Evolutionary conservation across 2,113 vertebrate species (phyloP).

Genomic region (Tenebrosternarchus preto): DNA sequence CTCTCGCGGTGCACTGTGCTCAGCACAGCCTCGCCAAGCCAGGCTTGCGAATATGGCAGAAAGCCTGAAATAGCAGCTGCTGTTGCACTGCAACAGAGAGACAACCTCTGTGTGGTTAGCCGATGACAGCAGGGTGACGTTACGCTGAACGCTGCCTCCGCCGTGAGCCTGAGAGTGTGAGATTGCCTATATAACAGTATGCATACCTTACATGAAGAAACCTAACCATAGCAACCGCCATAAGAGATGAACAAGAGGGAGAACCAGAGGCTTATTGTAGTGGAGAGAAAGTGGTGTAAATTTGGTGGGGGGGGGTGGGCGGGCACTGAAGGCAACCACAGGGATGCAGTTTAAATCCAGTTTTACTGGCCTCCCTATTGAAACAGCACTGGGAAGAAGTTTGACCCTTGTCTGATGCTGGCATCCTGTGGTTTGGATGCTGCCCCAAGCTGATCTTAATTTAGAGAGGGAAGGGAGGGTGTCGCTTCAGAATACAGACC

Average conservation of each 20-base stretch:
- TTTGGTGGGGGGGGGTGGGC: conserved; percentile 9
- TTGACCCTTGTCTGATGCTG: conserved; percentile 4
- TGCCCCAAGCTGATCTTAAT: conserved; percentile 43
- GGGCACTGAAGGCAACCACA: background rate
- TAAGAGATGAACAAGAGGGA: background rate
- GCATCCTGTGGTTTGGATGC: conserved; percentile 29
- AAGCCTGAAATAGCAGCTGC: background rate
- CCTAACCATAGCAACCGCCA: background rate
- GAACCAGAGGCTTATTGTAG: background rate
- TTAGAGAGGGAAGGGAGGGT: background rate
- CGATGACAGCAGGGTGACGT: too few relatives aligned
- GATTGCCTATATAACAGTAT: background rate
- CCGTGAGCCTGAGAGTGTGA: background rate
- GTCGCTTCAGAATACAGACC: conserved; percentile 24
- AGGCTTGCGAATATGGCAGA: too few relatives aligned
- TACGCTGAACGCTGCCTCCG: background rate
- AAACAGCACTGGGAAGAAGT: background rate
- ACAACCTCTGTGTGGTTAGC: background rate
- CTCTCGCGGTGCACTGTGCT: too few relatives aligned
- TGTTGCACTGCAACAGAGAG: background rate
- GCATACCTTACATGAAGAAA: background rate
- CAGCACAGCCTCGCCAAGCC: too few relatives aligned
- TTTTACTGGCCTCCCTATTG: conserved; percentile 29
- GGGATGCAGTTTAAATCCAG: conserved; percentile 8
- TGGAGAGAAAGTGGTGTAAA: background rate